phyloP scores from a whole-genome alignment of 2,888 invertebrate species.

The Diploptera punctata region DNA sequence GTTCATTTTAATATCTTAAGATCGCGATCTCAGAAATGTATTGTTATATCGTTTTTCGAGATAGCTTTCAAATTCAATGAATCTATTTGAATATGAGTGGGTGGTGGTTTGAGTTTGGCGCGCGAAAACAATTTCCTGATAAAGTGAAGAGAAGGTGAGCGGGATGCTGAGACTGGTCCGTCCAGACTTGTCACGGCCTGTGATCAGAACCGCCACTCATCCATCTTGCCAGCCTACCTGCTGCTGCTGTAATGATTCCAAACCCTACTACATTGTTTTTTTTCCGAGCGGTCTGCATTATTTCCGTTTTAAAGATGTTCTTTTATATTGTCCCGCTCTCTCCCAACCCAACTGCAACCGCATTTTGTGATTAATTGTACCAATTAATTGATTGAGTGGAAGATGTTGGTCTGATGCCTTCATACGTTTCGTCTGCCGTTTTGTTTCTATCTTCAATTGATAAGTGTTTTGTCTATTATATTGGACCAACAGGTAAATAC shows the following conservation, averaged over 20 bases:
- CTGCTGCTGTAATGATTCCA: no score
- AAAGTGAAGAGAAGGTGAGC: no score
- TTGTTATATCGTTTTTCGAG: no score
- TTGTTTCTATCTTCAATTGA: no score
- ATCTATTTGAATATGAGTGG: no score
- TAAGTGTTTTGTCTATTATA: no score
- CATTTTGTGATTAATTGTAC: not conserved
- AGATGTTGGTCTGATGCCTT: not conserved
- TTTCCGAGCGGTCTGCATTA: constrained; percentile 8
- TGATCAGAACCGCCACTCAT: constrained; percentile 20
- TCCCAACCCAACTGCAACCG: not conserved
- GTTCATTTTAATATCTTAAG: no score
- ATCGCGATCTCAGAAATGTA: no score
- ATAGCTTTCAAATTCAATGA: no score
- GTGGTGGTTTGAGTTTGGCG: no score
- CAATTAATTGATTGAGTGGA: constrained; percentile 5
- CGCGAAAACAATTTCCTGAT: no score
- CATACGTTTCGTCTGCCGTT: not conserved
- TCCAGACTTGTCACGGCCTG: constrained; percentile 5
- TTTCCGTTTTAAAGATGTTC: not conserved
- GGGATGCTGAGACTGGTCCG: not conserved
- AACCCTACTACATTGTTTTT: not conserved
- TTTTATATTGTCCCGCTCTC: not conserved
- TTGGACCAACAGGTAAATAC: no score
- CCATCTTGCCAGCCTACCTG: not conserved